A percentile compares a stretch with the other conserved stretches of the same genome.
These are phyloP conservation scores for Halichondria panicea DNA, from an alignment of 37 sponge, comb jelly and placozoan species.

Conservation along the genomic window DNA sequence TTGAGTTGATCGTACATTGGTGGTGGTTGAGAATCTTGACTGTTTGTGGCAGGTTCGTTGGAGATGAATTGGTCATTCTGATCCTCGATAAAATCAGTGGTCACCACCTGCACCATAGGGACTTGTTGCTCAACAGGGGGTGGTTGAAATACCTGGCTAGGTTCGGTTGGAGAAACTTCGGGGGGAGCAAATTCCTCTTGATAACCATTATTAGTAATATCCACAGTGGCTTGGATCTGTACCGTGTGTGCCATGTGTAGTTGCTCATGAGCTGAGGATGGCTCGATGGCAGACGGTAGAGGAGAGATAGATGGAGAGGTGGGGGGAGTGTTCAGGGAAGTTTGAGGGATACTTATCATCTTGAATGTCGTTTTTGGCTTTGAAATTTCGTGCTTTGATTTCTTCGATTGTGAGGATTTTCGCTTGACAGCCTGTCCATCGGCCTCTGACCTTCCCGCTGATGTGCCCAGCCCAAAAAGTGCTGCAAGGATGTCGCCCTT, in stretches of 20 bases:
- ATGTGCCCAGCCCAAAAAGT: slow-evolving; percentile 32
- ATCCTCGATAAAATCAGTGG: too few relatives aligned
- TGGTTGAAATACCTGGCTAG: slow-evolving; percentile 1
- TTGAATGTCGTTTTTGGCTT: slow-evolving; percentile 27
- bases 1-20: too few relatives aligned
- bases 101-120: too few relatives aligned
- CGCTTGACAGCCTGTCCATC: not conserved
- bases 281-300: not conserved
- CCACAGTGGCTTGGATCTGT: not conserved
- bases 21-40: too few relatives aligned
- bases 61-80: too few relatives aligned
- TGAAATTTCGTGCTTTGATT: slow-evolving; percentile 31
- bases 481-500: slow-evolving; percentile 49
- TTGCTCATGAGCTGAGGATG: too few relatives aligned
- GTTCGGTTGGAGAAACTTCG: not conserved
- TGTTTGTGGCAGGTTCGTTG: too few relatives aligned
- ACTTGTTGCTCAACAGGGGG: too few relatives aligned
- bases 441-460: not conserved
- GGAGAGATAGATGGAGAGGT: slow-evolving; percentile 1
- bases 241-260: too few relatives aligned
- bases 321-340: not conserved
- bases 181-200: not conserved
- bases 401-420: not conserved
- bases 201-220: not conserved
- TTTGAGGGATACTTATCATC: slow-evolving; percentile 26